A percentile compares a stretch with the other conserved stretches of the same genome.
phyloP scores from a whole-genome alignment of 2,797 vertebrate species.

The Parauchenoglanis punctatus region DNA sequence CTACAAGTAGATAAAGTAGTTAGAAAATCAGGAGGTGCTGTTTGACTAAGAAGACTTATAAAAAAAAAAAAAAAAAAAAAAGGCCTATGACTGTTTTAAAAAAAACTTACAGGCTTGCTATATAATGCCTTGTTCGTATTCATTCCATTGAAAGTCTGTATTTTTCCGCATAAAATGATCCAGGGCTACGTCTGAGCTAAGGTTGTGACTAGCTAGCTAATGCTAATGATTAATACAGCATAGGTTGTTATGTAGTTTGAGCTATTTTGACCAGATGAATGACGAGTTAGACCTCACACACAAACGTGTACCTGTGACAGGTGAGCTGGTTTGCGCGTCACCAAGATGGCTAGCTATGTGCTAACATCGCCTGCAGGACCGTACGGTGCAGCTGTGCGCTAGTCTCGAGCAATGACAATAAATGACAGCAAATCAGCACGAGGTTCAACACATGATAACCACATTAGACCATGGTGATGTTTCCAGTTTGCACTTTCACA shows the following conservation, averaged over 20 bases:
- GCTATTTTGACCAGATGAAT: neutral
- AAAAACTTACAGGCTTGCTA: too few relatives aligned
- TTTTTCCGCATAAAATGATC: neutral
- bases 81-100: too few relatives aligned
- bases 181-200: neutral
- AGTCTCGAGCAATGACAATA: neutral
- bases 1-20: neutral
- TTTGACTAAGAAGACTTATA: neutral
- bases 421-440: neutral
- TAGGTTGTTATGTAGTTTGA: neutral
- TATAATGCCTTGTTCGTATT: neutral
- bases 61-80: neutral
- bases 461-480: neutral
- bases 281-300: neutral
- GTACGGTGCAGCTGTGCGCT: neutral
- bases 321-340: neutral
- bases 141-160: neutral
- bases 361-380: neutral
- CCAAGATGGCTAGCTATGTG: neutral
- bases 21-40: neutral
- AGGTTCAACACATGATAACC: neutral
- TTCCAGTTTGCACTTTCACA: neutral
- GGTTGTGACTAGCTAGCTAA: neutral
- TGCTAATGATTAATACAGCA: neutral
- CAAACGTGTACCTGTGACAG: neutral